phyloP scores from a whole-genome alignment of 2,888 invertebrate genomes.

The Lysandra coridon region DNA sequence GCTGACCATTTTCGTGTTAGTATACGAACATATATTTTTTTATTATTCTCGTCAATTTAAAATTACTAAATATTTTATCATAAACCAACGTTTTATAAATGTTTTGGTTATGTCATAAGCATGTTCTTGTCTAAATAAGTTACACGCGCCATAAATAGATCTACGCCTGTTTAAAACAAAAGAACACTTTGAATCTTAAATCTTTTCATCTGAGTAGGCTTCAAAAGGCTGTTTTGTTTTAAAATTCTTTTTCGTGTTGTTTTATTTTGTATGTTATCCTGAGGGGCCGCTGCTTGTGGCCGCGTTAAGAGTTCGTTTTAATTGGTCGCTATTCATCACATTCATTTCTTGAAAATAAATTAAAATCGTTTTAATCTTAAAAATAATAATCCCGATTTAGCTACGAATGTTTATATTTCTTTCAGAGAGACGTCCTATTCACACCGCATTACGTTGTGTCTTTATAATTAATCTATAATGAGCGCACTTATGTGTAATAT shows the following conservation, averaged over 20 bases:
- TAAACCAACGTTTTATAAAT: too few species aligned
- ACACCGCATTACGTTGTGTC: not conserved
- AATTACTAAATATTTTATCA: not conserved
- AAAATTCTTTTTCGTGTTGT: not conserved
- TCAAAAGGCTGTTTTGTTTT: slow-evolving; percentile 17
- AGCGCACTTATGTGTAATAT: slow-evolving; percentile 33
- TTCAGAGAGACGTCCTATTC: not conserved
- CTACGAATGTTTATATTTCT: not conserved
- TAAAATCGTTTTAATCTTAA: slow-evolving; percentile 44
- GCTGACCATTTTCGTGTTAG: too few species aligned
- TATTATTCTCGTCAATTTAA: too few species aligned
- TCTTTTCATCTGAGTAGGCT: slow-evolving; percentile 15
- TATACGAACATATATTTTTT: too few species aligned
- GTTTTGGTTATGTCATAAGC: not conserved
- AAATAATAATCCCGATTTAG: slow-evolving; percentile 6
- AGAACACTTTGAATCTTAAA: slow-evolving; percentile 20
- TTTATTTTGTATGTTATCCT: slow-evolving; percentile 20
- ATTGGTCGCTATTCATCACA: slow-evolving; percentile 43
- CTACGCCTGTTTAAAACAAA: slow-evolving; percentile 2
- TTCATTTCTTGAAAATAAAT: slow-evolving; percentile 12
- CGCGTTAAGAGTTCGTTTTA: slow-evolving; percentile 13
- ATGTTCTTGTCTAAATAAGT: not conserved
- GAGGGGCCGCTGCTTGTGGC: slow-evolving; percentile 6
- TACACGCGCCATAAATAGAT: slow-evolving; percentile 5
- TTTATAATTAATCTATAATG: not conserved